Conservation (phyloP, 2,797 vertebrate genomes). For the Borostomias antarcticus region DNA sequence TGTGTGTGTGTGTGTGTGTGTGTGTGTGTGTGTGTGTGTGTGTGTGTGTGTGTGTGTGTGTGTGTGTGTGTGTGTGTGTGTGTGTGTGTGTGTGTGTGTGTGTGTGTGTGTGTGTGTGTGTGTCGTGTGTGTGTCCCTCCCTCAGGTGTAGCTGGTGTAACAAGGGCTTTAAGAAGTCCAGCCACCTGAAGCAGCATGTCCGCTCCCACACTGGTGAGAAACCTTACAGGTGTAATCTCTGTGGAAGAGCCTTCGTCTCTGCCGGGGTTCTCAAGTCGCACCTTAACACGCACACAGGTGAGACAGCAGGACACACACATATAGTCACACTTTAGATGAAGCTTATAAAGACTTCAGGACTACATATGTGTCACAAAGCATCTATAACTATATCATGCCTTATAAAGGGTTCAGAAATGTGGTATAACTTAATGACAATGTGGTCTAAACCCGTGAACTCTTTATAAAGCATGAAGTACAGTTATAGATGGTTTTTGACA, state of each 20-base stretch:
- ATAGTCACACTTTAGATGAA: too few species aligned
- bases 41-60: conserved; percentile 2
- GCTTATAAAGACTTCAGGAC: too few species aligned
- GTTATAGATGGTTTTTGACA: too few species aligned
- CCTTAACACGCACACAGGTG: conserved; percentile 96
- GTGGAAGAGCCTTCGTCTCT: conserved; percentile 94
- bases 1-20: too few species aligned
- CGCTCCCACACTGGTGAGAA: conserved; percentile 98
- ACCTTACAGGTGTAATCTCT: conserved; percentile 91
- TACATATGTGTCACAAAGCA: too few species aligned
- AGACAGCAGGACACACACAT: conserved; percentile 10
- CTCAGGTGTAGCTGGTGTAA: conserved; percentile 87
- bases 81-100: not conserved
- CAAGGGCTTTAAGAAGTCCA: conserved; percentile 98
- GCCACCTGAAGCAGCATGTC: conserved; percentile 96
- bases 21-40: too few species aligned
- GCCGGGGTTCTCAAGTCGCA: conserved; percentile 97
- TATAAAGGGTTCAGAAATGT: too few species aligned
- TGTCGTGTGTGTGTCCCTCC: not conserved
- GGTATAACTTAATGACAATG: too few species aligned
- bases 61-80: conserved; percentile 5
- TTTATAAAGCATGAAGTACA: too few species aligned
- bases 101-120: conserved; percentile 1
- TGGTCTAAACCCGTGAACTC: too few species aligned
- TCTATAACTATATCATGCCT: too few species aligned